Evolutionary conservation across 2,113 vertebrate genomes (phyloP).

Genomic region (Zootoca vivipara): DNA sequence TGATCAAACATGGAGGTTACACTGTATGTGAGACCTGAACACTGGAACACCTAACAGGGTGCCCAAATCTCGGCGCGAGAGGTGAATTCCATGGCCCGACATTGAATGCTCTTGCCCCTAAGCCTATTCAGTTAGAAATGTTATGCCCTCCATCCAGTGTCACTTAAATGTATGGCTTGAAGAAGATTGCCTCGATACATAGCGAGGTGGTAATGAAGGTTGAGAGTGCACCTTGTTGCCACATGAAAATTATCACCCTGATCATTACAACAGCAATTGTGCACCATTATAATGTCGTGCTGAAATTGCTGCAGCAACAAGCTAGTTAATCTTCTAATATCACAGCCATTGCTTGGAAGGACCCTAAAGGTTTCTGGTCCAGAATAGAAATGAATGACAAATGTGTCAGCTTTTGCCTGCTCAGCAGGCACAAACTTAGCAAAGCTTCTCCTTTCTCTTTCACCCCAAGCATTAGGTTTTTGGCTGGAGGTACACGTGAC

Average conservation of each 20-base stretch:
- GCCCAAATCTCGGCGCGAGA: background rate
- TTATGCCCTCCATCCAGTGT: background rate
- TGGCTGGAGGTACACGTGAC: background rate
- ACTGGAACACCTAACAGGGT: background rate
- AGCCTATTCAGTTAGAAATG: background rate
- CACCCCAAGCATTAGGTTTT: background rate
- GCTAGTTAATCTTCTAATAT: background rate
- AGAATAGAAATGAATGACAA: background rate
- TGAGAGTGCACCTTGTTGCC: background rate
- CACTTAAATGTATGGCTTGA: background rate
- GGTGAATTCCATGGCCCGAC: background rate
- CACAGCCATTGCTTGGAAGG: background rate
- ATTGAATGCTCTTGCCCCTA: background rate
- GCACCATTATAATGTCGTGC: background rate
- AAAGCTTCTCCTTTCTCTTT: background rate
- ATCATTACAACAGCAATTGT: background rate
- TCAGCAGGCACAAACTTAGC: background rate
- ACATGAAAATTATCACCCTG: background rate
- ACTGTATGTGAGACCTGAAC: conserved; percentile 24
- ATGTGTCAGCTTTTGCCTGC: background rate
- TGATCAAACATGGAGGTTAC: conserved; percentile 31
- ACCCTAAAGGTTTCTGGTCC: background rate
- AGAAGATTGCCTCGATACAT: background rate
- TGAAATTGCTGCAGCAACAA: too few species aligned
- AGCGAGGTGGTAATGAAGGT: background rate